Percentiles rank a stretch among this genome's conserved stretches.
phyloP scores from a whole-genome alignment of 2,113 vertebrate genomes.

The Phrynosoma blainvillii region DNA sequence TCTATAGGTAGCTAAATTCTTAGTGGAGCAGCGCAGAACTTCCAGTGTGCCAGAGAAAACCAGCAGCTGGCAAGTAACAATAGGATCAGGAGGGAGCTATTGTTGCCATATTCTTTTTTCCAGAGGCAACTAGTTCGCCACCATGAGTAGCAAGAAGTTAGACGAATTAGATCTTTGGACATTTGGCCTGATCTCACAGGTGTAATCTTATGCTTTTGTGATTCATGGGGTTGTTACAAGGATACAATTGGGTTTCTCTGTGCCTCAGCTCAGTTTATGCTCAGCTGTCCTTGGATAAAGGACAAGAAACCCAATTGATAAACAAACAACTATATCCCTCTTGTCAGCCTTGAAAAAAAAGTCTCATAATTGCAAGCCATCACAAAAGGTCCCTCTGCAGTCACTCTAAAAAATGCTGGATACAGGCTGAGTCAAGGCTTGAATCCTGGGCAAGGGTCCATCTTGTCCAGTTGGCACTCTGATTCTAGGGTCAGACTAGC shows the following conservation, averaged over 20 bases:
- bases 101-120: neutral
- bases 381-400: neutral
- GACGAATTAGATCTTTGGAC: neutral
- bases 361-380: neutral
- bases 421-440: too few species aligned
- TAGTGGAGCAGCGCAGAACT: neutral
- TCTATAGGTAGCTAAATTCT: neutral
- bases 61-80: neutral
- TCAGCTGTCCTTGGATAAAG: neutral
- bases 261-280: neutral
- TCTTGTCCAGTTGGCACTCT: conserved; percentile 17
- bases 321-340: neutral
- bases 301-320: too few species aligned
- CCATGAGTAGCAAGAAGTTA: neutral
- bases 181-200: neutral
- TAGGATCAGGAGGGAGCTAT: neutral
- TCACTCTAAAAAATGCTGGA: neutral
- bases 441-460: neutral
- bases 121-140: neutral
- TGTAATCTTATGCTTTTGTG: too few species aligned
- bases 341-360: neutral
- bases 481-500: neutral
- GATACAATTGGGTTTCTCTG: neutral
- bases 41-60: neutral
- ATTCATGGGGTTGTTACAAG: neutral